Percentiles rank a stretch among this genome's conserved stretches.
phyloP scores from a whole-genome alignment of 2,113 vertebrate genomes.

The Tapirus terrestris region DNA sequence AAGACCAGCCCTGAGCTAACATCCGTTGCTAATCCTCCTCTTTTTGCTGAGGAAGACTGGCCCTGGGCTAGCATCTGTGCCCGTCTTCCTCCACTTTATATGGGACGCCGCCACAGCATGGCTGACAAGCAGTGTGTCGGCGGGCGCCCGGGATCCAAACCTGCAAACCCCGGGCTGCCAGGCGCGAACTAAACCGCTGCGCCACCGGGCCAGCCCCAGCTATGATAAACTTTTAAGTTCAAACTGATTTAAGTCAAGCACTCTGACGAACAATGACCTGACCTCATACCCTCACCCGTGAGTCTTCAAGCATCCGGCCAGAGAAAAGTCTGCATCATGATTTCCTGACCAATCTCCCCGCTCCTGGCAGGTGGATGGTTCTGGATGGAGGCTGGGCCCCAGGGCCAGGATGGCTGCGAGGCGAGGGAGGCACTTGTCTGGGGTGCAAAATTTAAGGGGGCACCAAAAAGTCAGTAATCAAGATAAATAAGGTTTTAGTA shows the following conservation, averaged over 20 bases:
- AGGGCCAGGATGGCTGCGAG: neutral
- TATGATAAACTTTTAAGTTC: neutral
- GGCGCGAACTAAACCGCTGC: too few relatives aligned
- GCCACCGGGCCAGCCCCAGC: neutral
- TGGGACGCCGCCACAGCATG: too few relatives aligned
- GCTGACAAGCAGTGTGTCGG: too few relatives aligned
- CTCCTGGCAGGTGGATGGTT: neutral
- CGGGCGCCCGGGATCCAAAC: too few relatives aligned
- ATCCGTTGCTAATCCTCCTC: too few relatives aligned
- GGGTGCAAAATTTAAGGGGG: neutral
- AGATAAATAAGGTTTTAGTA: neutral
- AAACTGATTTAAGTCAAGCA: neutral
- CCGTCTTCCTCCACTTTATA: too few relatives aligned
- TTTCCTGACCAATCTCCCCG: neutral
- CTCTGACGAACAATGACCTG: neutral
- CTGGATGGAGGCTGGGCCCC: neutral
- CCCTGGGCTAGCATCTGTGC: too few relatives aligned
- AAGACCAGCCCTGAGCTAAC: too few relatives aligned
- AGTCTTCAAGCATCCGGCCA: too few relatives aligned
- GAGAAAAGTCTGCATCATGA: accelerated
- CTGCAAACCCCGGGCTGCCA: too few relatives aligned
- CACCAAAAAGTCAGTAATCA: neutral
- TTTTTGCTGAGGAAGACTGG: too few relatives aligned
- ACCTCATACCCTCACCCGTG: accelerated
- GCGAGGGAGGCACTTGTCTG: neutral